A percentile compares a stretch with the other conserved stretches of the same genome.
Conservation (phyloP, 2,797 vertebrate genomes). For the Oreochromis grahami region DNA sequence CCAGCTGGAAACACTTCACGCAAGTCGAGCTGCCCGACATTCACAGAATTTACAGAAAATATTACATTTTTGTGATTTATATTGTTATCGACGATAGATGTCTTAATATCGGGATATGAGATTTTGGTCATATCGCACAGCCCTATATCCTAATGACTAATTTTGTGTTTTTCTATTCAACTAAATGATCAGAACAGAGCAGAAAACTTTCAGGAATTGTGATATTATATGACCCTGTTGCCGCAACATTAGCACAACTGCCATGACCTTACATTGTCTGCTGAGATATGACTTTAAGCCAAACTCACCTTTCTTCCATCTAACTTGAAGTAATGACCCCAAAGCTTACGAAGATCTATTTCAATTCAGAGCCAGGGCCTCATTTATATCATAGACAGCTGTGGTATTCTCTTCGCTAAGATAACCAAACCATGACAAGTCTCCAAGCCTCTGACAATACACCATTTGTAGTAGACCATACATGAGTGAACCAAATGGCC, state of each 20-base stretch:
- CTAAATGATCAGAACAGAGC: background rate
- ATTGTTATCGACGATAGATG: too few species aligned
- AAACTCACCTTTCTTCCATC: conserved; percentile 19
- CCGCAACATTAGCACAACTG: background rate
- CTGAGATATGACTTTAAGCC: conserved; percentile 51
- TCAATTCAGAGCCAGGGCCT: conserved; percentile 13
- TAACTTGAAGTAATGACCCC: conserved; percentile 57
- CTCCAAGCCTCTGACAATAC: conserved; percentile 29
- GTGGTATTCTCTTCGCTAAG: conserved; percentile 50
- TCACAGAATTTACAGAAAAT: too few species aligned
- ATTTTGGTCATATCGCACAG: too few species aligned
- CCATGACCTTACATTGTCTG: conserved; percentile 44
- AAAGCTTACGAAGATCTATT: conserved; percentile 26
- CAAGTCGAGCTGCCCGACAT: too few species aligned
- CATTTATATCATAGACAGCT: conserved; percentile 50
- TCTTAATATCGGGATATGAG: too few species aligned
- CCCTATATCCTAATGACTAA: background rate
- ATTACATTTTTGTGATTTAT: too few species aligned
- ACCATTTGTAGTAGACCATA: conserved; percentile 32
- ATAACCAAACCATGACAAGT: conserved; percentile 63
- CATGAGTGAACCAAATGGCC: conserved; percentile 40
- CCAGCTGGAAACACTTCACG: too few species aligned
- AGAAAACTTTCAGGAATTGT: background rate
- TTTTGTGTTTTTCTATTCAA: background rate
- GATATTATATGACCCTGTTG: background rate